These are phyloP conservation scores for Nebria ingens DNA, from an alignment of 1,140 invertebrate genomes.

Conservation along the genomic window DNA sequence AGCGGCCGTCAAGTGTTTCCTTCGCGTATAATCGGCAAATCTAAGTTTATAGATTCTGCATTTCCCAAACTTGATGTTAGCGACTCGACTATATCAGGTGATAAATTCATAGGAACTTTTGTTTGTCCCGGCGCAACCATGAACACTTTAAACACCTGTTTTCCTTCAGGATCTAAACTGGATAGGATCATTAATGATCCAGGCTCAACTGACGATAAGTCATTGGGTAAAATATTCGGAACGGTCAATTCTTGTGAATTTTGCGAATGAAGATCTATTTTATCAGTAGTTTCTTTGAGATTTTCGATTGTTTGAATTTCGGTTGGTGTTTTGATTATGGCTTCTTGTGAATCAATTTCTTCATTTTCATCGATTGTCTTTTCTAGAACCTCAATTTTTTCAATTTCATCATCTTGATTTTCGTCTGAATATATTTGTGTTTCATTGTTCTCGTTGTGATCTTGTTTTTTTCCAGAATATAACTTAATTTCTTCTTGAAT, in stretches of 20 bases:
- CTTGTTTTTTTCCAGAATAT: background rate
- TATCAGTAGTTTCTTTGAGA: too few relatives aligned
- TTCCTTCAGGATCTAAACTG: conserved; percentile 26
- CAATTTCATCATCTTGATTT: background rate
- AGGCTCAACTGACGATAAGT: conserved; percentile 18
- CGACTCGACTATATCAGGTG: conserved; percentile 33
- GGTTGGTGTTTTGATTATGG: background rate
- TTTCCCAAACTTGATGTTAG: background rate
- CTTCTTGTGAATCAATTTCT: background rate
- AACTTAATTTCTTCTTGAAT: background rate
- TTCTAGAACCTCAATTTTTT: background rate
- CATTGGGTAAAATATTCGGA: conserved; percentile 1
- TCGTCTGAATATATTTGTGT: too few relatives aligned
- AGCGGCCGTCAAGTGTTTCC: too few relatives aligned
- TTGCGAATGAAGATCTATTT: conserved; percentile 17
- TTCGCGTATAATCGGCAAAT: background rate
- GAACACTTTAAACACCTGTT: conserved; percentile 35
- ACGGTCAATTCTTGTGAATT: conserved; percentile 16
- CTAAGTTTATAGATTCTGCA: background rate
- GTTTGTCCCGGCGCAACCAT: conserved; percentile 33
- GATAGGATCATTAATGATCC: conserved; percentile 35
- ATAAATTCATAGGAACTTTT: conserved; percentile 31
- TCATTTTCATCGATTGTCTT: background rate
- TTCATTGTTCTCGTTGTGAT: background rate
- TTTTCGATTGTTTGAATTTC: background rate